These are phyloP conservation scores for Ophiothrix spiculata DNA, from an alignment of 35 echinoderm and acorn worm species.

Conservation along the genomic window DNA sequence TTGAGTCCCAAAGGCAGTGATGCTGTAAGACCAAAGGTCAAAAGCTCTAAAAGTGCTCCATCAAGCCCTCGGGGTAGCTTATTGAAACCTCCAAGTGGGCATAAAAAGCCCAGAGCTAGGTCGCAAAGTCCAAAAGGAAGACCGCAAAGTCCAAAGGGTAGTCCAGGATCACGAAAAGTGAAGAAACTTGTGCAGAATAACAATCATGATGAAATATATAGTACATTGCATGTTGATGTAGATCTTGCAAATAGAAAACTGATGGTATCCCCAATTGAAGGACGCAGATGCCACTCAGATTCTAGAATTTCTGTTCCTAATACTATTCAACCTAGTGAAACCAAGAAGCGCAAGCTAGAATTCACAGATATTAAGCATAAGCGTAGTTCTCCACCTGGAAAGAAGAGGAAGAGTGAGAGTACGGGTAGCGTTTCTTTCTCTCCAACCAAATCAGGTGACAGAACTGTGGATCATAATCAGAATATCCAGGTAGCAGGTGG, in stretches of 20 bases:
- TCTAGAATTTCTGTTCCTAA: constrained; percentile 48
- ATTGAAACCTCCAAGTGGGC: not conserved
- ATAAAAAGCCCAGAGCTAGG: not conserved
- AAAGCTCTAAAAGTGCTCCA: not conserved
- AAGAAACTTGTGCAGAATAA: not conserved
- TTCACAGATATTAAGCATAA: constrained; percentile 25
- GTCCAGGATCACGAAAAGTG: not conserved
- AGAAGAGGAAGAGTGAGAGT: constrained; percentile 7
- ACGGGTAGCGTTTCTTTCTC: not conserved
- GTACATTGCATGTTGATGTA: constrained; percentile 65
- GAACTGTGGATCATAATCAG: constrained; percentile 43
- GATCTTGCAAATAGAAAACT: constrained; percentile 64
- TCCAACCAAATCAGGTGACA: not conserved
- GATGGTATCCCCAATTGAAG: constrained; percentile 59
- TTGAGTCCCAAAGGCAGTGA: not conserved
- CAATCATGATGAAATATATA: not conserved
- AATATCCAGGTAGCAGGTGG: constrained; percentile 23
- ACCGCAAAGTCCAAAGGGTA: too few relatives aligned
- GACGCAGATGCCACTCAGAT: constrained; percentile 74
- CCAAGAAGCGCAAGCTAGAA: constrained; percentile 75
- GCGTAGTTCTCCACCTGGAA: constrained; percentile 1
- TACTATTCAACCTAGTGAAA: constrained; percentile 29
- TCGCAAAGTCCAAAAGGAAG: not conserved
- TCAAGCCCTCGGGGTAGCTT: not conserved
- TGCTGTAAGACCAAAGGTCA: not conserved